These are phyloP conservation scores for Pelmatolapia mariae DNA, from an alignment of 2,113 vertebrate species.

Conservation along the genomic window DNA sequence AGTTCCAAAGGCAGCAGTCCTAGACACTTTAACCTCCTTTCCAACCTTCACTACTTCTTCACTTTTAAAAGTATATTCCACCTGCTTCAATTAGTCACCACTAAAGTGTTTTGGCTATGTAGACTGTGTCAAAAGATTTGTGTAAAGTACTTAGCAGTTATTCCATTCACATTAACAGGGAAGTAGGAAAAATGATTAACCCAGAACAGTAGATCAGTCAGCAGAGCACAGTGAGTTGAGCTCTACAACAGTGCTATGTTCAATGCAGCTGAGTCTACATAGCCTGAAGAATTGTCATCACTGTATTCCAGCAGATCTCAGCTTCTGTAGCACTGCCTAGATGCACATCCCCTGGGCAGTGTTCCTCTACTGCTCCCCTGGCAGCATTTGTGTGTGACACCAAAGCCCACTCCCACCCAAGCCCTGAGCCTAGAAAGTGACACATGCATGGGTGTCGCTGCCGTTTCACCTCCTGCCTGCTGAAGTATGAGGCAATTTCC, in stretches of 20 bases:
- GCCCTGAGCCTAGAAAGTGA: constrained; percentile 64
- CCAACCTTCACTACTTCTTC: neutral
- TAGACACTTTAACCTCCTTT: neutral
- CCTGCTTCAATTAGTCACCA: neutral
- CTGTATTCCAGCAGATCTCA: constrained; percentile 22
- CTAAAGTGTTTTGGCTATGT: neutral
- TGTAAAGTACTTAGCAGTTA: neutral
- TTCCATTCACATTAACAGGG: neutral
- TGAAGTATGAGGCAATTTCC: constrained; percentile 79
- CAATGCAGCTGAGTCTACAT: constrained; percentile 63
- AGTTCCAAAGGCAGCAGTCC: neutral
- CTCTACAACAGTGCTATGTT: constrained; percentile 2
- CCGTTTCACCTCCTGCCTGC: constrained; percentile 74
- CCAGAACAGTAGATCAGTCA: neutral
- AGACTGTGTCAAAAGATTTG: neutral
- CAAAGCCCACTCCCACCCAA: constrained; percentile 69
- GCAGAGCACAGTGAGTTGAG: neutral
- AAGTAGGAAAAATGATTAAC: neutral
- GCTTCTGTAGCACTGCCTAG: constrained; percentile 60
- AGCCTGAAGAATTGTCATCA: neutral
- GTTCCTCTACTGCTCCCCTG: constrained; percentile 59
- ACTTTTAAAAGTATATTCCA: neutral
- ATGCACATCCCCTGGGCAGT: constrained; percentile 63
- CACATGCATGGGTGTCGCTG: constrained; percentile 69
- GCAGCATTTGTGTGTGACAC: constrained; percentile 68